Evolutionary conservation across 2,113 vertebrate genomes (phyloP), one percentile per base, ranked within the genome.

Genomic region (Eolophus roseicapilla): DNA sequence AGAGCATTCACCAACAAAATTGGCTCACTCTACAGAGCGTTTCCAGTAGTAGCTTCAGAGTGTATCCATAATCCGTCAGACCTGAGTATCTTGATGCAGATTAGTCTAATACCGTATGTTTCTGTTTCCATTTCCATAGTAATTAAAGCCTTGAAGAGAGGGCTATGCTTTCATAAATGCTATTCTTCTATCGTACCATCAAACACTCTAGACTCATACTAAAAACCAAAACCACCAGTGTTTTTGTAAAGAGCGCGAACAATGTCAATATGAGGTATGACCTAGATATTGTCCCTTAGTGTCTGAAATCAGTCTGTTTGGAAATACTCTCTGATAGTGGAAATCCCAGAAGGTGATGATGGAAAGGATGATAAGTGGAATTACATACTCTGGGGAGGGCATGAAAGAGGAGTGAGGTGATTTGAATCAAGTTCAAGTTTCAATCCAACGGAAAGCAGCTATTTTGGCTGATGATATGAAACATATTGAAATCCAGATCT

Each of bases 351-450:
- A 84, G 82, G 77, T 75, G 91, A 68, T 93, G 91, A 93, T 94
- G 89, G 95, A 96, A 94, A 57, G 90, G 76, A 96, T 81, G 93
- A 71, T 95, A 96, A 96, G 86, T 59, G n/a, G 95, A 90, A 88
- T 90, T 90, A 70, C 25, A 28, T 86, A 50, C 43, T 59, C 82
- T 68, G 76, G 79, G 90, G 65, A 64, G 68, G 73, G 60, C 90
- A 90, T 57, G 63, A 91, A 87, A 87, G 76, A 92, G 28, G 65
- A 75, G 68, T 46, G 92, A 95, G 87, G 67, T 94, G 87, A 87
- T 97, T 94, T 97, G 95, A 84, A 94, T 94, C 67, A 85, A 95
- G 92, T 90, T 96, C 88, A 94, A 78, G 73, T 94, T 95, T 94
- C 93, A 96, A 20, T 74, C 82, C 88, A 82, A 69, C 1, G 5